Base-by-base conservation (phyloP, 1,140 invertebrate genomes). In the Lasioglossum baleicum region DNA sequence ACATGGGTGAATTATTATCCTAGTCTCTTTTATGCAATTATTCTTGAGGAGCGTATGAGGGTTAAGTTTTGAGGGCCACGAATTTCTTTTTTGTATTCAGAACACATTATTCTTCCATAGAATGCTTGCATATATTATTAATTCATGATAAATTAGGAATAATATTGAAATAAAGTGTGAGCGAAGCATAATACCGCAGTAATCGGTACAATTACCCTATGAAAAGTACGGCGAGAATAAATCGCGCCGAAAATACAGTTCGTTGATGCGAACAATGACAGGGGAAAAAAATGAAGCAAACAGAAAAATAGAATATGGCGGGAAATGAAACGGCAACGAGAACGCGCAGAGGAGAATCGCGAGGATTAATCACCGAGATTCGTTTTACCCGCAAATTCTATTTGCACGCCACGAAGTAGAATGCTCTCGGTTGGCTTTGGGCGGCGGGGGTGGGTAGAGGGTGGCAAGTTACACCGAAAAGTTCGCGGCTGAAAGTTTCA, bases 401-500 rank as follows among this genome's bases (percentile, higher is more conserved):
- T 78, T 78, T 78, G 76, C 70, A 73, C 40, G 61, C 42, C 35
- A 15, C 48, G 10, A 40, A 31, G 51, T 56, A 53, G 76, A 53
- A 65, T 63, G 58, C 17, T 15, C 60, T 26, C 67, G 17, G 67
- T 69, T 69, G 6, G 67, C 44, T n/a, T 69, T 22, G 64, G 10
- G 35, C 7, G 11, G 26, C 26, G 4, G 26, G 53, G 17, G 3
- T 8, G 8, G 5, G 51, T 17, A n/a, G 17, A 11, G 53, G 61
- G 51, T 15, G 63, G 76, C 76, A 70, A 84, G 68, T 76, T 83
- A 58, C 74, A 70, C 56, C 51, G 53, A 61, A 74, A 84, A 84
- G 35, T 84, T 84, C 60, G 35, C 56, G 15, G 51, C 65, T 77
- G 69, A 85, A 81, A 84, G 44, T 77, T 84, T 68, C 82, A 81